A percentile compares a stretch with the other conserved stretches of the same genome.
Conservation (phyloP, 1,140 invertebrate species). For the Oryzaephilus surinamensis region DNA sequence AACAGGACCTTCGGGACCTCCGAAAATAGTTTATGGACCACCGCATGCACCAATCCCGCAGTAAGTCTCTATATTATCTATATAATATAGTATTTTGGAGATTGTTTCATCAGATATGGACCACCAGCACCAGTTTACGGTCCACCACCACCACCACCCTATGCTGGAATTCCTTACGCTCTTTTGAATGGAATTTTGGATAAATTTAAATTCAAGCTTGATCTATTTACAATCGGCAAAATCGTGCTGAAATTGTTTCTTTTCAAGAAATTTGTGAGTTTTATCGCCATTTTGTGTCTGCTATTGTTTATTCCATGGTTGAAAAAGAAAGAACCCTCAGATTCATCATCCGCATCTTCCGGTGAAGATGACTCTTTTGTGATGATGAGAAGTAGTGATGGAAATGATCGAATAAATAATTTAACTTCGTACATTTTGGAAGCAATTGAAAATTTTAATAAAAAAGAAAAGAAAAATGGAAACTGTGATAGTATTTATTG, state of each 20-base stretch:
- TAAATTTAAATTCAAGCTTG: conserved; percentile 46
- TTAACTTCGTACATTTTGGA: conserved; percentile 10
- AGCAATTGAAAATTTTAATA: conserved; percentile 14
- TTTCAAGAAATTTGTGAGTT: conserved; percentile 68
- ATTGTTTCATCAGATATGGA: conserved; percentile 6
- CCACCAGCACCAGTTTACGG: conserved; percentile 27
- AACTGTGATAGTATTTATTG: conserved; percentile 12
- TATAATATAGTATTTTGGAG: conserved; percentile 2
- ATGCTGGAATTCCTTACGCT: conserved; percentile 45
- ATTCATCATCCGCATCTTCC: not conserved
- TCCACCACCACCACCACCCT: conserved; percentile 29
- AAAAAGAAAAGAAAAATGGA: conserved; percentile 1
- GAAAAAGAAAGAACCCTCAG: conserved; percentile 31
- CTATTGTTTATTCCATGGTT: conserved; percentile 63
- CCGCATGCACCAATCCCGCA: conserved; percentile 42
- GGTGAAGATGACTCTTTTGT: conserved; percentile 8
- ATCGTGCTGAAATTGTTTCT: conserved; percentile 59
- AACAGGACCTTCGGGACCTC: conserved; percentile 28
- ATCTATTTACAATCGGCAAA: conserved; percentile 59
- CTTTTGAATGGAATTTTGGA: conserved; percentile 42
- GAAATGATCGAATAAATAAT: conserved; percentile 10
- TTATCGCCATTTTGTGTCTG: conserved; percentile 60
- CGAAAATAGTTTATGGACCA: conserved; percentile 36
- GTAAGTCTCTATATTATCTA: conserved; percentile 32
- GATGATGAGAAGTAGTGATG: conserved; percentile 10